Conservation (phyloP, 2,797 vertebrate genomes). For the Myotis vivesi region DNA sequence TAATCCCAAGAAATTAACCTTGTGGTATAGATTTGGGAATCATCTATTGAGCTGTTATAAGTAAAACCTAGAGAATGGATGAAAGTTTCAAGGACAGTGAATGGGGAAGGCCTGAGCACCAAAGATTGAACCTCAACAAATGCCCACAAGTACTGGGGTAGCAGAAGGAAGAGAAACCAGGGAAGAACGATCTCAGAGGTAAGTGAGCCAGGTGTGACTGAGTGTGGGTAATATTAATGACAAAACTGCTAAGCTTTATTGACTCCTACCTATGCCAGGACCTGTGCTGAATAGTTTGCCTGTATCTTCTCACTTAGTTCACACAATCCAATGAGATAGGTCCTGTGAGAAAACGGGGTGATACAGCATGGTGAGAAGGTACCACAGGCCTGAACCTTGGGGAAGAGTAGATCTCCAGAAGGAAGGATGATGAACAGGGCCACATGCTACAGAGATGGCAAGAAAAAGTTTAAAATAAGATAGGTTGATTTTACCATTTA, state of each 20-base stretch:
- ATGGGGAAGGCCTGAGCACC: neutral
- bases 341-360: neutral
- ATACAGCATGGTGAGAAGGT: neutral
- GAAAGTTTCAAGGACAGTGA: neutral
- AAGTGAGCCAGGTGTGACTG: neutral
- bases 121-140: neutral
- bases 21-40: neutral
- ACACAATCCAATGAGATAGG: neutral
- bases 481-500: neutral
- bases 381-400: neutral
- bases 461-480: neutral
- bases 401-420: neutral
- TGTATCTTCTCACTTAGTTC: neutral
- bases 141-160: accelerated
- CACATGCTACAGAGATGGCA: neutral
- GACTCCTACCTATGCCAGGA: neutral
- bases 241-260: neutral
- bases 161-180: neutral
- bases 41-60: neutral
- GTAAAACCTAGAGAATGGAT: neutral
- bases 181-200: neutral
- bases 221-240: neutral
- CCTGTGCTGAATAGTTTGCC: neutral
- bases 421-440: neutral
- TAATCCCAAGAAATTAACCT: neutral